Conservation (phyloP, 2,113 vertebrate species). For the Crotalus horridus region DNA sequence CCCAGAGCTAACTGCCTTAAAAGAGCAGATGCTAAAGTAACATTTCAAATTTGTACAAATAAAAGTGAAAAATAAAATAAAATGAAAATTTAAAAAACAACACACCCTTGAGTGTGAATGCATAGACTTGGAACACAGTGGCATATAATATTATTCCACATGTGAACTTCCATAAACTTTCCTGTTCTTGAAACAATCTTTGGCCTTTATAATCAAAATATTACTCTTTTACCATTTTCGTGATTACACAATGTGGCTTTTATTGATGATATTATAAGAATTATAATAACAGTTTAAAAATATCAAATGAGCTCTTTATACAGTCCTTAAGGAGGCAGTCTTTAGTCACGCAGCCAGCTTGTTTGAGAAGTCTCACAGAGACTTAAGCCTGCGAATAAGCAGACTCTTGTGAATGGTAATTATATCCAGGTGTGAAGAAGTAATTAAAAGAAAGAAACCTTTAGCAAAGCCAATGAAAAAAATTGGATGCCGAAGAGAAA, state of each 20-base stretch:
- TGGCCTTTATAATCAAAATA: constrained; percentile 48
- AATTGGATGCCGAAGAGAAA: not conserved
- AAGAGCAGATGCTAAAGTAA: constrained; percentile 89
- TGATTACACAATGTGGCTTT: constrained; percentile 37
- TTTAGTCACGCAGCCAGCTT: constrained; percentile 38
- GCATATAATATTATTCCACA: constrained; percentile 47
- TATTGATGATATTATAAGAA: not conserved
- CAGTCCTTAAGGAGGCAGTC: constrained; percentile 50
- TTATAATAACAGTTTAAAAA: not conserved
- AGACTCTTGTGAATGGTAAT: constrained; percentile 48
- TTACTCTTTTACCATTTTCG: constrained; percentile 53
- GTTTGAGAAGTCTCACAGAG: constrained; percentile 26
- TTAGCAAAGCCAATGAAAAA: constrained; percentile 13
- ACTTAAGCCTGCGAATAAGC: constrained; percentile 23
- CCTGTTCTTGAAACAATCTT: constrained; percentile 28
- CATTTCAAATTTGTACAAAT: constrained; percentile 68
- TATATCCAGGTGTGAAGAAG: constrained; percentile 9
- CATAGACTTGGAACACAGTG: constrained; percentile 44
- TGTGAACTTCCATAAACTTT: constrained; percentile 29
- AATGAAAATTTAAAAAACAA: not conserved
- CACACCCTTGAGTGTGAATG: constrained; percentile 27
- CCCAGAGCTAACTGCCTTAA: constrained; percentile 82
- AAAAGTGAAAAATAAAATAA: constrained; percentile 25
- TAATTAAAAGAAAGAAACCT: constrained; percentile 41
- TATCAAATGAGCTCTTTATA: constrained; percentile 62